These are phyloP conservation scores for Drosophila phalerata DNA, from an alignment of 2,888 invertebrate genomes.

Conservation along the genomic window DNA sequence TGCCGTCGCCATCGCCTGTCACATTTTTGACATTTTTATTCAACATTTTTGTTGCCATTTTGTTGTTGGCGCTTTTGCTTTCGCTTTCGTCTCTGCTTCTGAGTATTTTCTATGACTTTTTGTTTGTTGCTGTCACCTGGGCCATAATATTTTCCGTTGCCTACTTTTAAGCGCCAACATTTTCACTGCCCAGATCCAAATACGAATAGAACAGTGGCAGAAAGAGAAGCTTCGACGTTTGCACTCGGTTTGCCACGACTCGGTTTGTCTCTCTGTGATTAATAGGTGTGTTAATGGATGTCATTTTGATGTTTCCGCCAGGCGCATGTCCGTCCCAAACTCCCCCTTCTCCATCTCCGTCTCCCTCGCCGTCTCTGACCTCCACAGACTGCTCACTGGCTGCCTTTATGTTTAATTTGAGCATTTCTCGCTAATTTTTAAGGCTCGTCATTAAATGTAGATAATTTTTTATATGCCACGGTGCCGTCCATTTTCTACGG, in stretches of 20 bases:
- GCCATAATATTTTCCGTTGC: slow-evolving; percentile 66
- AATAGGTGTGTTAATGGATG: slow-evolving; percentile 85
- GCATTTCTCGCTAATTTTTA: slow-evolving; percentile 81
- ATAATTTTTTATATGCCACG: slow-evolving; percentile 77
- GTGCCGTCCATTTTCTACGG: slow-evolving; percentile 46
- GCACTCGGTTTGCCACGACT: slow-evolving; percentile 43
- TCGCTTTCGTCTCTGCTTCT: slow-evolving; percentile 20
- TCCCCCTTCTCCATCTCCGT: slow-evolving; percentile 8
- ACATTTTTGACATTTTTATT: slow-evolving; percentile 81
- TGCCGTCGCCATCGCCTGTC: slow-evolving; percentile 61
- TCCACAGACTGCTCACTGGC: slow-evolving; percentile 24
- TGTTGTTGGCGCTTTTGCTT: slow-evolving; percentile 29
- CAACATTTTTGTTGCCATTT: slow-evolving; percentile 68
- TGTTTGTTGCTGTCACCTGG: slow-evolving; percentile 70
- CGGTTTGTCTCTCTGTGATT: slow-evolving; percentile 71
- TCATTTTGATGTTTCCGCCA: slow-evolving; percentile 83
- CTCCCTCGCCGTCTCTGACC: not conserved
- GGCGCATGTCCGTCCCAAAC: slow-evolving; percentile 66
- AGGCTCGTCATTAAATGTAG: slow-evolving; percentile 81
- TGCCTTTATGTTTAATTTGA: slow-evolving; percentile 78
- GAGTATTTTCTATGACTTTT: slow-evolving; percentile 64
- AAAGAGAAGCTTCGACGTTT: slow-evolving; percentile 40
- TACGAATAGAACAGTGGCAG: slow-evolving; percentile 6
- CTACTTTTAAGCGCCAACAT: slow-evolving; percentile 63
- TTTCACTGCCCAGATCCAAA: slow-evolving; percentile 20